Evolutionary conservation across 2,797 vertebrate genomes (phyloP).

Genomic region (Sebastes taczanowskii): DNA sequence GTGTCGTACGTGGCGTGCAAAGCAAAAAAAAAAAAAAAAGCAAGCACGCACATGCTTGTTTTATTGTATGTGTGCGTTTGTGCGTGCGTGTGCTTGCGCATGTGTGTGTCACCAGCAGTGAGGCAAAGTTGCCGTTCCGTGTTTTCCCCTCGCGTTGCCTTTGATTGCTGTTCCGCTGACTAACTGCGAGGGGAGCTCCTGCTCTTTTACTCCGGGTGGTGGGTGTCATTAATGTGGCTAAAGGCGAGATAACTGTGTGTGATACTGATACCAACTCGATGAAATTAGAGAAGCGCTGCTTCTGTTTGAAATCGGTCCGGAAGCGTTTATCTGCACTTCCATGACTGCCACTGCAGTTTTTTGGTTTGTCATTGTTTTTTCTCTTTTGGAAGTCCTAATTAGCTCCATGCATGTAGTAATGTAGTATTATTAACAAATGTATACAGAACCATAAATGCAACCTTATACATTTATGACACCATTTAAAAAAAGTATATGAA

Average conservation of each 20-base stretch:
- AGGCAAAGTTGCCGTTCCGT: slow-evolving; percentile 72
- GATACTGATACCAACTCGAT: slow-evolving; percentile 72
- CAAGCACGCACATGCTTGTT: slow-evolving; percentile 40
- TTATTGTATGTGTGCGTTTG: not conserved
- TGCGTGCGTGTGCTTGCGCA: not conserved
- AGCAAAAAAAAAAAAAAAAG: not conserved
- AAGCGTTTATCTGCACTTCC: slow-evolving; percentile 57
- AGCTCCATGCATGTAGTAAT: not conserved
- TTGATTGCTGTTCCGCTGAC: slow-evolving; percentile 69
- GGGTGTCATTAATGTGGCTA: slow-evolving; percentile 71
- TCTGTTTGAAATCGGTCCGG: slow-evolving; percentile 61
- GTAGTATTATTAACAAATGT: not conserved
- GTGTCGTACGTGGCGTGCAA: slow-evolving; percentile 16
- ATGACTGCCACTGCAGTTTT: slow-evolving; percentile 39
- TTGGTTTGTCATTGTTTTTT: slow-evolving; percentile 27
- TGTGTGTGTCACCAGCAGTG: slow-evolving; percentile 50
- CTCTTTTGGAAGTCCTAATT: slow-evolving; percentile 11
- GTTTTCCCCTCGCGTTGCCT: slow-evolving; percentile 64
- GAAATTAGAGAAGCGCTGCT: slow-evolving; percentile 67
- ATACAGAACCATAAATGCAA: not conserved
- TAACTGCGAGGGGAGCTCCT: slow-evolving; percentile 85
- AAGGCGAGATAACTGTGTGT: slow-evolving; percentile 70
- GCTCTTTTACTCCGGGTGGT: slow-evolving; percentile 79
- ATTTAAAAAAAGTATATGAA: no score
- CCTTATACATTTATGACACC: not conserved